phyloP scores from a whole-genome alignment of 1,140 invertebrate genomes.

The Ceratina calcarata region DNA sequence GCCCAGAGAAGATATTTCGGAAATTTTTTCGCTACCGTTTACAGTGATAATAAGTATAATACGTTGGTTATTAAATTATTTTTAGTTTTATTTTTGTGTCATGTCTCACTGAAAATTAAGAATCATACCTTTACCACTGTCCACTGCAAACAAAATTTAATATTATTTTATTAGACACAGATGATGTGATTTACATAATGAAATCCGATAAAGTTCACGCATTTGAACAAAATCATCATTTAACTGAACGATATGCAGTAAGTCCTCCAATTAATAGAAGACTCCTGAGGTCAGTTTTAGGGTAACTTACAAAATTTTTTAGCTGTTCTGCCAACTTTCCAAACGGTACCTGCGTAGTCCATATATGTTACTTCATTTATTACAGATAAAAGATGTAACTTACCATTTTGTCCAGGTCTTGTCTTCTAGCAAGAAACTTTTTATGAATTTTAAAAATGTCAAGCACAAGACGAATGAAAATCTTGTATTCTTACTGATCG shows the following conservation, averaged over 20 bases:
- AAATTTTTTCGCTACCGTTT: conserved; percentile 48
- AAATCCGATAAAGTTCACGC: conserved; percentile 1
- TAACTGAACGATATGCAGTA: background rate
- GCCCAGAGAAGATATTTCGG: conserved; percentile 23
- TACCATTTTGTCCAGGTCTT: conserved; percentile 27
- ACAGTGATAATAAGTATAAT: conserved; percentile 49
- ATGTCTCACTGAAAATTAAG: conserved; percentile 1
- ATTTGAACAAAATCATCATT: background rate
- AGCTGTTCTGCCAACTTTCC: conserved; percentile 22
- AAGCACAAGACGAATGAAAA: conserved; percentile 25
- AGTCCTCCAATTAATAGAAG: background rate
- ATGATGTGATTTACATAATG: background rate
- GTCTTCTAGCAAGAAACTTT: background rate
- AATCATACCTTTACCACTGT: conserved; percentile 48
- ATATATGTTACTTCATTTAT: conserved; percentile 40
- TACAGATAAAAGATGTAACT: conserved; percentile 1
- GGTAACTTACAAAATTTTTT: conserved; percentile 13
- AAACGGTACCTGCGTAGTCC: conserved; percentile 50
- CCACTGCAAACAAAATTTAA: conserved; percentile 24
- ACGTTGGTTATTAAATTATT: conserved; percentile 53
- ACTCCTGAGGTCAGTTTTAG: background rate
- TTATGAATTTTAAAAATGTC: background rate
- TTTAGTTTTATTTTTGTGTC: conserved; percentile 41
- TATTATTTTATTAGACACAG: background rate
- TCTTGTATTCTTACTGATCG: conserved; percentile 25